Base-by-base conservation (phyloP, 2,113 vertebrate genomes). In the Isurus oxyrinchus region DNA sequence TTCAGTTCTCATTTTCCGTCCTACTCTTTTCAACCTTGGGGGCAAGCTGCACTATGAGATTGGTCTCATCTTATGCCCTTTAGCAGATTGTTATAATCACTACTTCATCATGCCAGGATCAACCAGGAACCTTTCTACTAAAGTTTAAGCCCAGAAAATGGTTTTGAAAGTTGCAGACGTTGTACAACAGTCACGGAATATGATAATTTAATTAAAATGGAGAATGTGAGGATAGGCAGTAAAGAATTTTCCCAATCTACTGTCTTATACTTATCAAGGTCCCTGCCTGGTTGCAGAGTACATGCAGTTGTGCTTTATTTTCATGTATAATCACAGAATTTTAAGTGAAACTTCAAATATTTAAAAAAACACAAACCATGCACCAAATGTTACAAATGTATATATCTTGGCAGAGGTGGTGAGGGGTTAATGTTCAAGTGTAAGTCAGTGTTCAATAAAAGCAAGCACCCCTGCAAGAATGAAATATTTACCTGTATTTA, bases 401-500 rank as follows among this genome's bases (percentile, higher is more conserved):
- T 1, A 87, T 27, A 94, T 25, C 59, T 40, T 40, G 21, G 35
- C 7, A 61, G 35, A 35, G n/a, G 40, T 19, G n/a, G 40, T 4
- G 69, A 72, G 31, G 25, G 72, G 57, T 35, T 35, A 66, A 66
- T 44, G 16, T 35, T 94, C 35, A 94, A 16, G 59, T n/a, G 13
- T 16, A 91, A 91, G 31, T 93, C 31, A 61, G 3, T 23, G 31
- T 19, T 35, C 55, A 5, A 8, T 53, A 19, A 35, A 95, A 55
- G 49, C 11, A 95, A 95, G 27, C 63, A 95, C 23, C 13, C 44
- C 94, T 35, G 61, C 94, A 16, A 76, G n/a, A 94, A 94, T 66
- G 53, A 11, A 95, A 76, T 11, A 4, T 96, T 96, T 97, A 99
- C 99, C 99, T 98, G 97, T 99, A 99, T 97, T 98, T 99, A 97